Evolutionary conservation across 2,113 vertebrate genomes (phyloP).

Genomic region (Mastomys coucha): DNA sequence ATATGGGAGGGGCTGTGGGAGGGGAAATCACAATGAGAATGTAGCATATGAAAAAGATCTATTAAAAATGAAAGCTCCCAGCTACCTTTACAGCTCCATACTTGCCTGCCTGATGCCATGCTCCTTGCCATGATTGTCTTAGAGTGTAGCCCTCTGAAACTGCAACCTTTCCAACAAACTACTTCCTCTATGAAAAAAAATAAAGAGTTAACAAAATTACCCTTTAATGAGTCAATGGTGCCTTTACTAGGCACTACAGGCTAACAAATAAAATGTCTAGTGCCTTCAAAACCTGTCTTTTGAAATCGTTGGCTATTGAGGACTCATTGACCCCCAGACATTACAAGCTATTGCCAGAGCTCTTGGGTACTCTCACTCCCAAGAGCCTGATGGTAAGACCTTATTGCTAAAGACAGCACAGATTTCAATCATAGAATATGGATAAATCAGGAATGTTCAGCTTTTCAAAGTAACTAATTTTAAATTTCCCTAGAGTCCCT

Average conservation of each 20-base stretch:
- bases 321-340: neutral
- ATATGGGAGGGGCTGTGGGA: neutral
- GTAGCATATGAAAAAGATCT: neutral
- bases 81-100: neutral
- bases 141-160: neutral
- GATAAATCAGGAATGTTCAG: neutral
- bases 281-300: neutral
- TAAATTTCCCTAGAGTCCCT: neutral
- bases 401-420: neutral
- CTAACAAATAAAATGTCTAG: neutral
- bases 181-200: neutral
- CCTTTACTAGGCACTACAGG: neutral
- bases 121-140: neutral
- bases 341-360: neutral
- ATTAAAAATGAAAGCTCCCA: neutral
- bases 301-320: neutral
- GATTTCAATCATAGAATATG: neutral
- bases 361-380: neutral
- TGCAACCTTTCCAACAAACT: neutral
- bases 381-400: too few relatives aligned
- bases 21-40: neutral
- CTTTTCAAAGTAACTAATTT: conserved; percentile 1
- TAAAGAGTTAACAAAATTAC: neutral
- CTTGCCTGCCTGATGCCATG: neutral
- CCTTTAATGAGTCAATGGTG: neutral